Base-by-base conservation (phyloP, 1,140 invertebrate species). In the Sarcophaga peregrina region DNA sequence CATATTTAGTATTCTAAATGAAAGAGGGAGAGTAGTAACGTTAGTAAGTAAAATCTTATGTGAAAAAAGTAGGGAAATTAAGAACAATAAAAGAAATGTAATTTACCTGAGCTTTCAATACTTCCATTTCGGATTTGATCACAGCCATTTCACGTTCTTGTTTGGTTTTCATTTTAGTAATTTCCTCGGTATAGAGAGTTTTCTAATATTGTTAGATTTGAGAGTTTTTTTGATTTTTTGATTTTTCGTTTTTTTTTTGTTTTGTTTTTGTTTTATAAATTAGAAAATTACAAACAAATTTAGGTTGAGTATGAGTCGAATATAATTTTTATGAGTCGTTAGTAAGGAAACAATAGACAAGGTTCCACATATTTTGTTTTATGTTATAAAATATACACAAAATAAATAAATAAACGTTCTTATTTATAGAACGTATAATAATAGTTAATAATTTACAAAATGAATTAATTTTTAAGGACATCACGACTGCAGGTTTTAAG, bases 81-180 rank as follows among this genome's bases (percentile, higher is more conserved):
- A 4, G 25, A 78, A 78, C 50, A 78, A 8, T 45, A 10, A 0
- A 46, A 75, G 50, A 75, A 13, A 9, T 76, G 13, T 80, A 47
- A 47, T 62, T 85, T 82, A 90, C 89, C 88, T 90, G 88, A 1
- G 82, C 76, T 8, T 17, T 83, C 0, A 87, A 52, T 17, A 82
- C 81, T 20, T 88, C 86, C 52, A 88, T 75, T 83, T 89, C 86
- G 20, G 74, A 73, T 58, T 85, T 85, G 52, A 80, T 48, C 9
- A 13, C 85, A 9, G 83, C 75, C 25, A 83, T 80, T 83, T 90
- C 87, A n/a, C 86, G 85, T 82, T 90, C 89, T 83, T 90, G 87
- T 85, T 91, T 91, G 46, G 86, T 85, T 83, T 90, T 90, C 86
- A 91, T 90, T 83, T 91, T 91, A 6, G 88, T 88, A n/a, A 91